These are phyloP conservation scores for Oriolus oriolus DNA, from an alignment of 2,113 vertebrate genomes.

Conservation along the genomic window DNA sequence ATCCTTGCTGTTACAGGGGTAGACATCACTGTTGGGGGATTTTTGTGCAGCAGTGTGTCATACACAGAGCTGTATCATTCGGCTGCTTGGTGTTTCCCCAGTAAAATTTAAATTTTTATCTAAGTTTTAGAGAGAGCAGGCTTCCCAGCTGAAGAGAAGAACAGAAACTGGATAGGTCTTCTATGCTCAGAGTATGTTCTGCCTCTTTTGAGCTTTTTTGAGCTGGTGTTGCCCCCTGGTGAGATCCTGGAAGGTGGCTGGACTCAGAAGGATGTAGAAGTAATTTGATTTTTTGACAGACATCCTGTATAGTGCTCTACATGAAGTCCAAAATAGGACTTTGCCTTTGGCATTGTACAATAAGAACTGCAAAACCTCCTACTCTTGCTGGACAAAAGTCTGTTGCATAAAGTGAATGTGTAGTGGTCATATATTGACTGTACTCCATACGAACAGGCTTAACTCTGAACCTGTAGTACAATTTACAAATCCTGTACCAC, in stretches of 20 bases:
- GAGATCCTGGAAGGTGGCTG: neutral
- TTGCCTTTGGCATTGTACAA: neutral
- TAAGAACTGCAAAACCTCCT: neutral
- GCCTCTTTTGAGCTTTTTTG: neutral
- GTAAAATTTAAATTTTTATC: neutral
- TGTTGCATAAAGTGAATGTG: neutral
- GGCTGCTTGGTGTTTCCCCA: neutral
- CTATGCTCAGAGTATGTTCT: neutral
- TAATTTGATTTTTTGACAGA: neutral
- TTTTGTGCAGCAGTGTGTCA: neutral
- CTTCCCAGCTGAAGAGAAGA: neutral
- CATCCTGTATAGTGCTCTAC: neutral
- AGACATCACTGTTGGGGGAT: neutral
- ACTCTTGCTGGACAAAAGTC: neutral
- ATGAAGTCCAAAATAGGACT: neutral
- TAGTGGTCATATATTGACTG: neutral
- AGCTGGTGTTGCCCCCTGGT: neutral
- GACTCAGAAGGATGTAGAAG: neutral
- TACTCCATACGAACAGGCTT: neutral
- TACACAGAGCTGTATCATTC: neutral
- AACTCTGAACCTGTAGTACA: neutral
- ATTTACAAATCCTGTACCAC: neutral
- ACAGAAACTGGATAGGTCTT: neutral
- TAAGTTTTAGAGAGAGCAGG: neutral
- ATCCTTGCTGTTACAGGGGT: neutral